Conservation (phyloP, 2,113 vertebrate species). For the Burhinus oedicnemus region DNA sequence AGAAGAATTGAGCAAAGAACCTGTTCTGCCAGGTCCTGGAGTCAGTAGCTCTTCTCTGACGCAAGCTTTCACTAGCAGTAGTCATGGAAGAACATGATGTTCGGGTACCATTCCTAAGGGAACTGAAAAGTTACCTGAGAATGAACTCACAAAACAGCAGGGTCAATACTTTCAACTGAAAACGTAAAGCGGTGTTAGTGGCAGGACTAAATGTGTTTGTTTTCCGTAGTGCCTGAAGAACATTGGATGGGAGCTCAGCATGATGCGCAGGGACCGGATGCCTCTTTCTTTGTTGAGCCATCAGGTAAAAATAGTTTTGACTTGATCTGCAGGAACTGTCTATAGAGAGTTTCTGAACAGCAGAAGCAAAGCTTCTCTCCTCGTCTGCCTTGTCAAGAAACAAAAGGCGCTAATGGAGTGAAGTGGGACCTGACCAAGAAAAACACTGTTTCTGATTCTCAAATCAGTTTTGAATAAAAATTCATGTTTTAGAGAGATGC, state of each 20-base stretch:
- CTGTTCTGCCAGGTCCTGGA: background rate
- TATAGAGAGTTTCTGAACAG: background rate
- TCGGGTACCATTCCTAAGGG: background rate
- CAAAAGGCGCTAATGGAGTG: background rate
- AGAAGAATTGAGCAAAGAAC: background rate
- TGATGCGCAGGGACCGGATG: background rate
- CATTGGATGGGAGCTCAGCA: slow-evolving; percentile 47
- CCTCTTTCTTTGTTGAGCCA: slow-evolving; percentile 38
- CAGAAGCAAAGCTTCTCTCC: background rate
- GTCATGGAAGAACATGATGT: rapidly evolving
- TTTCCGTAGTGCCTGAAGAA: slow-evolving; percentile 15
- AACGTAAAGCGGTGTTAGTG: background rate
- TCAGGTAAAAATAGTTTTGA: slow-evolving; percentile 50
- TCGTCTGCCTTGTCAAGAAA: background rate
- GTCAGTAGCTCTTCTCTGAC: background rate
- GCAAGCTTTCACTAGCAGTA: background rate
- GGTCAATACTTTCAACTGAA: background rate
- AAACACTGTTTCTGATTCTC: background rate
- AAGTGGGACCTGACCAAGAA: background rate
- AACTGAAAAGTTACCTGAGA: background rate
- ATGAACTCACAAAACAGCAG: background rate
- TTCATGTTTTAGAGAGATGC: background rate
- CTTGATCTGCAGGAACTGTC: background rate
- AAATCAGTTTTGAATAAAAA: background rate
- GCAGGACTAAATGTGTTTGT: background rate